A percentile compares a stretch with the other conserved stretches of the same genome.
These are phyloP conservation scores for Callorhinus ursinus DNA, from an alignment of 2,113 vertebrate species.

Conservation along the genomic window DNA sequence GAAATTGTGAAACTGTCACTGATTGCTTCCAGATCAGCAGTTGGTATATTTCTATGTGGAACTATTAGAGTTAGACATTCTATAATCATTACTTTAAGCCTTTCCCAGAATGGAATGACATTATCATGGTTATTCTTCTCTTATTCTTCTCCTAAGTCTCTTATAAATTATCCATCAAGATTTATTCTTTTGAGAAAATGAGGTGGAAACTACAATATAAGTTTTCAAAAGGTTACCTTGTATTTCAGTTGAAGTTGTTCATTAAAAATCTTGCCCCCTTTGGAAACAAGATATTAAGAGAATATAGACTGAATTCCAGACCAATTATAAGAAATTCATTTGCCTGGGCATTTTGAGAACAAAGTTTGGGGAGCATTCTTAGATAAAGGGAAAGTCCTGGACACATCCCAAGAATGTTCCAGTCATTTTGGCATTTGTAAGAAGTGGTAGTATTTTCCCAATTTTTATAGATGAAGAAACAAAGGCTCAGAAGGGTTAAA, in stretches of 20 bases:
- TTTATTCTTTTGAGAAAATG: not conserved
- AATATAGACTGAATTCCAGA: not conserved
- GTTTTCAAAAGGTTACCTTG: slow-evolving; percentile 31
- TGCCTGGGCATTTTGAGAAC: not conserved
- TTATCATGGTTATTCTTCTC: slow-evolving; percentile 3
- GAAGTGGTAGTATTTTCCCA: not conserved
- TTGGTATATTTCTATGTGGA: not conserved
- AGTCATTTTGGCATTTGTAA: not conserved
- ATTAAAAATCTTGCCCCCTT: not conserved
- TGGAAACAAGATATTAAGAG: not conserved
- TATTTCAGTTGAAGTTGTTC: not conserved
- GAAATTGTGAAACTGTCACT: not conserved
- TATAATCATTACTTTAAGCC: not conserved
- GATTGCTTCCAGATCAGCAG: not conserved
- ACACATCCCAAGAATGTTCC: not conserved
- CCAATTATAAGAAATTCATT: not conserved
- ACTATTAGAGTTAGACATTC: not conserved
- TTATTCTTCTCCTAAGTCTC: not conserved
- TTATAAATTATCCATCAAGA: not conserved
- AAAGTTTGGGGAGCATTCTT: not conserved
- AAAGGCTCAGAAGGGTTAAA: not conserved
- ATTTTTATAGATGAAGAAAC: not conserved
- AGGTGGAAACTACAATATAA: not conserved
- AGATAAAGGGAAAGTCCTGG: not conserved
- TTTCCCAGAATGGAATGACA: not conserved